Evolutionary conservation across 2,888 invertebrate genomes (phyloP), one percentile per base, ranked within the genome.

Genomic region (Pyralis farinalis): DNA sequence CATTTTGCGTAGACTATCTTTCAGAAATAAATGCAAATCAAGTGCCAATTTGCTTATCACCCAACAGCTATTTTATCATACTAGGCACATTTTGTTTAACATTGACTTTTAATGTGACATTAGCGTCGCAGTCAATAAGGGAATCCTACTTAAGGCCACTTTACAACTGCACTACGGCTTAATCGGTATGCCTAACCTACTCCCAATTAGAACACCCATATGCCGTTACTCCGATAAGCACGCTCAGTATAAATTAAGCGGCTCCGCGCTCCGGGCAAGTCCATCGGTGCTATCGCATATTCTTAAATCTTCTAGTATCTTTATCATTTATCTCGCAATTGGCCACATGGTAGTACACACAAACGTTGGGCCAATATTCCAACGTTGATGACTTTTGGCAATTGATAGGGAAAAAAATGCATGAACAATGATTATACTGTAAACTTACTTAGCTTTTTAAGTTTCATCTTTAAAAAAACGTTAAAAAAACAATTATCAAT

Each of bases 221-320:
- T 32, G 39, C 39, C 38, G 38, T 33, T 39, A 39, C 16, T 31
- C 11, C 25, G 39, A 39, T 39, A 39, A 9, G 7, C 27, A 10
- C 27, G 33, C 16, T 33, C 27, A n/a, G 25, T 16, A 38, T 31
- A 39, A 20, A 39, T 31, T 38, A 27, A 25, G 10, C 12, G 12
- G 12, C 12, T 7, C 12, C 31, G 7, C 31, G 31, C 31, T 31
- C 12, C 31, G 32, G 31, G 37, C 31, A 9, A 8, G 28, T 8
- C 12, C 32, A 25, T 31, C 21, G 21, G 30, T 35, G 28, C 34
- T 43, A 40, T 45, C 43, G 44, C 40, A 41, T 46, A 44, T 47
- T 46, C 45, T 42, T 50, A 47, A 47, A 47, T 47, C 45, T 47
- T 37, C 22, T 31, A 31, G 37, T 49, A 47, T 50, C 47, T 27